Base-by-base conservation (phyloP, 1,140 invertebrate species). In the Achroia grisella region DNA sequence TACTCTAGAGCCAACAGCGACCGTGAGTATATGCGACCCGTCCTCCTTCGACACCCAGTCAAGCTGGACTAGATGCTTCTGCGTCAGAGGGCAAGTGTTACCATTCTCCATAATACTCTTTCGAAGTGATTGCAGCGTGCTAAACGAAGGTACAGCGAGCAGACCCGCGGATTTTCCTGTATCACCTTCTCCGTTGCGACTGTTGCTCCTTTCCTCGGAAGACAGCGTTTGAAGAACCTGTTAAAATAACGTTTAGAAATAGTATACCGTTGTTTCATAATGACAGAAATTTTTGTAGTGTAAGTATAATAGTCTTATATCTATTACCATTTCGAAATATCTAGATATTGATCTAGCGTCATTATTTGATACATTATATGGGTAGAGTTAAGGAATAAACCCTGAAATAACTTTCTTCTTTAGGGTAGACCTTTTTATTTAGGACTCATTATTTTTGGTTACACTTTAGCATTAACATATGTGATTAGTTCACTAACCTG, bases 31-130 rank as follows among this genome's bases (percentile, higher is more conserved):
- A 83, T 99, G 98, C 0, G 96, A 97, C 1, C 98, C 98, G 84
- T 99, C 98, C 75, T 99, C 98, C 56, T 98, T 98, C 0, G 97
- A 98, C 2, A 99, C 97, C 98, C 98, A 99, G 86, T 99, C 98
- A 23, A 99, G 80, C 70, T 98, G 96, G 1, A 99, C 95, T 3
- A 95, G 77, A 79, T 95, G 93, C 79, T 95, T 95, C 66, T 95
- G 94, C 0, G 94, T 95, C 1, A 96, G 66, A 0, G 94, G 93
- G 66, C 94, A 96, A 0, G 95, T 95, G 67, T 96, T 96, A 0
- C 94, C 94, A 69, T 95, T 94, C 72, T 97, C 95, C 47, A 94
- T 93, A 4, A 97, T 97, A 15, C 93, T 95, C 71, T 93, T 94
- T 29, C 94, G 88, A 15, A 98, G 79, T 1, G 95, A 96, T 55